Base-by-base conservation (phyloP, 2,113 vertebrate genomes). In the Lepidothrix coronata region DNA sequence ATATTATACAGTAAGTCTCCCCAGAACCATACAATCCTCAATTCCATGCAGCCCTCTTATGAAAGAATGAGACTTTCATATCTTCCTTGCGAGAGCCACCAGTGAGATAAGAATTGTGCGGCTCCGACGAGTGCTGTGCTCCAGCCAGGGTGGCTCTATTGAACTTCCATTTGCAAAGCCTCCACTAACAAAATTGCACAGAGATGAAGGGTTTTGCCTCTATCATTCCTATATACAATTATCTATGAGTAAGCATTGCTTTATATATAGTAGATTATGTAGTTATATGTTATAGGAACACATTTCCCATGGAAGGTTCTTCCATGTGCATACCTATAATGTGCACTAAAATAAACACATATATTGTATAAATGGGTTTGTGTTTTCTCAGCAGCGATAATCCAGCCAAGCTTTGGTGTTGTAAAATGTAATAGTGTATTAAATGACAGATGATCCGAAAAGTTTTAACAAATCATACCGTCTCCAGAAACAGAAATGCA, bases 11-110 rank as follows among this genome's bases (percentile, higher is more conserved):
- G 95, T 71, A 80, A 95, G 88, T 95, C 96, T 97, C 87, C 63
- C 91, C 94, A 95, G 94, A 95, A 97, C 93, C 85, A 93, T 77
- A 91, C 96, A 96, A 95, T 94, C 93, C 97, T 96, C 97, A 94
- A 93, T 97, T 97, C 96, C 86, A 80, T 19, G 39, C 94, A 90
- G 90, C 77, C 67, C 70, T 96, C 96, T 96, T 88, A 74, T 73
- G 92, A 97, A 97, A 96, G 96, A 97, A 97, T 78, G 91, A 97
- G 95, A 92, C 93, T 96, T 98, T 97, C 96, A 95, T 95, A 97
- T 97, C 88, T 96, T 84, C 86, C 85, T 93, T 91, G 91, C 51
- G 89, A 93, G 92, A 97, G 89, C 95, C 95, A 95, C 94, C 85
- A 70, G 93, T 12, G 59, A 95, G 96, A 86, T 97, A 96, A 97